phyloP scores from a whole-genome alignment of 2,888 invertebrate species.

The Drosophila leonis region DNA sequence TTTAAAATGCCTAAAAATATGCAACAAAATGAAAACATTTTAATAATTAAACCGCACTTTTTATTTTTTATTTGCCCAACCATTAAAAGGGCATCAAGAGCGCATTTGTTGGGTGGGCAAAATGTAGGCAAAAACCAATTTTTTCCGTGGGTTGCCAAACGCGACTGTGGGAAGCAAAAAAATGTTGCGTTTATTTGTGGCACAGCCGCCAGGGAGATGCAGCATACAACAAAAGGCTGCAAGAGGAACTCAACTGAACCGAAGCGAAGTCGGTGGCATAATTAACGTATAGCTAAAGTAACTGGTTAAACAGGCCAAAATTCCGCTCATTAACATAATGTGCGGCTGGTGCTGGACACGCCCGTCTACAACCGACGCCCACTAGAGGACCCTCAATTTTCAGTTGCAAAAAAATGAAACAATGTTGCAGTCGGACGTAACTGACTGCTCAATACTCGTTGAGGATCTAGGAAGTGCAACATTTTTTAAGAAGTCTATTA shows the following conservation, averaged over 20 bases:
- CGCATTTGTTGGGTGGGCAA: constrained; percentile 14
- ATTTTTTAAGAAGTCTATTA: no score
- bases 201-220: constrained; percentile 22
- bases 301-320: constrained; percentile 43
- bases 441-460: not conserved
- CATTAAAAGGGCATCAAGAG: constrained; percentile 41
- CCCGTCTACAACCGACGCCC: constrained; percentile 11
- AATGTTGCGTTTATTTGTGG: constrained; percentile 31
- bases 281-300: constrained; percentile 59
- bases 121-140: constrained; percentile 21
- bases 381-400: constrained; percentile 4
- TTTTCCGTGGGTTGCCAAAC: constrained; percentile 39
- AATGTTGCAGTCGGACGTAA: not conserved
- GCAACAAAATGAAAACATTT: constrained; percentile 68
- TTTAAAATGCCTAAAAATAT: constrained; percentile 56
- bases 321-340: constrained; percentile 81
- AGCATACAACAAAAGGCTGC: constrained; percentile 47
- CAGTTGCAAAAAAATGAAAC: constrained; percentile 4
- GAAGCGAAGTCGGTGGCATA: constrained; percentile 48
- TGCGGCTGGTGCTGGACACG: constrained; percentile 58
- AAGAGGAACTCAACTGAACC: constrained; percentile 28
- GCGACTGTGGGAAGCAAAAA: constrained; percentile 12
- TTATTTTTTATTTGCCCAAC: constrained; percentile 20
- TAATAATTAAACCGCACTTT: constrained; percentile 74
- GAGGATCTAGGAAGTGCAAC: no score